Evolutionary conservation across 2,113 vertebrate species (phyloP).

Genomic region (Acanthisitta chloris): DNA sequence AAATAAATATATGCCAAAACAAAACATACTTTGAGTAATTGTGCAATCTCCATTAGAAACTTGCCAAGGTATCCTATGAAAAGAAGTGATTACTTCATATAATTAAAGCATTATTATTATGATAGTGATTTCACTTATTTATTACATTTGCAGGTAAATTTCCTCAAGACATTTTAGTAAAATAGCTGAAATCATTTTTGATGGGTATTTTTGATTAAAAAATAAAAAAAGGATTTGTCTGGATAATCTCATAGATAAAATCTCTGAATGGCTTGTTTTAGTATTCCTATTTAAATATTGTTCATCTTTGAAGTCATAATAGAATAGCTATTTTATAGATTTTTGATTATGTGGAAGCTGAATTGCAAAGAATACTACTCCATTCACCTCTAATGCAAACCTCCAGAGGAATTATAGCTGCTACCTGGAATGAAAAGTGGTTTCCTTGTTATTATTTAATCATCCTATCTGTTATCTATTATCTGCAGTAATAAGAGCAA

Average conservation of each 20-base stretch:
- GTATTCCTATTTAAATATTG: neutral
- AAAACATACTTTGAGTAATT: neutral
- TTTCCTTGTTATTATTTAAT: constrained; percentile 15
- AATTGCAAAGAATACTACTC: neutral
- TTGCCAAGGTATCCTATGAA: neutral
- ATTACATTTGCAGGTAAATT: neutral
- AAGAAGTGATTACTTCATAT: neutral
- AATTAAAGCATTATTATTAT: neutral
- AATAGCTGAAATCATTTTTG: neutral
- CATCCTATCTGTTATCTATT: neutral
- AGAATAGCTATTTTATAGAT: neutral
- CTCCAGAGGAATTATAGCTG: neutral
- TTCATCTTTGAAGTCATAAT: neutral
- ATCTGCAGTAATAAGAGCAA: constrained; percentile 8
- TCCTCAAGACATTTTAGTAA: neutral
- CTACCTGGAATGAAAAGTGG: neutral
- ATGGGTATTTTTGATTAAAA: neutral
- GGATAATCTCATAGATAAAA: neutral
- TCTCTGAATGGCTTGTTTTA: neutral
- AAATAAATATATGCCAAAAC: no score
- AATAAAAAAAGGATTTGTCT: neutral
- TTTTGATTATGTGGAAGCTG: neutral
- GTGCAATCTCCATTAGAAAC: neutral
- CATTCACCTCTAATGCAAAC: neutral
- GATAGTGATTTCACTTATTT: neutral